Conservation (phyloP, 2,797 vertebrate genomes). For the Onychomys torridus region DNA sequence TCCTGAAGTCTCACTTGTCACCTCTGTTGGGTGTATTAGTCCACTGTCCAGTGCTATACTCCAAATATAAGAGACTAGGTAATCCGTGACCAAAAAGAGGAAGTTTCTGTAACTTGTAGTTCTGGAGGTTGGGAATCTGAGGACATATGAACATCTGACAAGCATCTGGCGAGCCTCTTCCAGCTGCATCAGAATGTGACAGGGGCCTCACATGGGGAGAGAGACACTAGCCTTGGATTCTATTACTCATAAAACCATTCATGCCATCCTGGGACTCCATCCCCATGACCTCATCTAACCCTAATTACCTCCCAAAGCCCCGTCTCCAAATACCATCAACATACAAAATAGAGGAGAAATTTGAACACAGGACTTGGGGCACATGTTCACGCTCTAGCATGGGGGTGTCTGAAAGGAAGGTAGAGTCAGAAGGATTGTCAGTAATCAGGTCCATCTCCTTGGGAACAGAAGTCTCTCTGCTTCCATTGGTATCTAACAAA, state of each 20-base stretch:
- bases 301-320: background rate
- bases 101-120: background rate
- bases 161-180: background rate
- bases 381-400: background rate
- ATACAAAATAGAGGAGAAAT: background rate
- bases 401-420: background rate
- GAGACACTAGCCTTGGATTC: background rate
- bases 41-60: background rate
- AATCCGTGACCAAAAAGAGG: background rate
- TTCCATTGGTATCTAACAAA: too few species aligned
- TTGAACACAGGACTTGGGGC: background rate
- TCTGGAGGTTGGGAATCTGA: background rate
- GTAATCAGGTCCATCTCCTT: background rate
- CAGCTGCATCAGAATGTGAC: too few species aligned
- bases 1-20: too few species aligned
- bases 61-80: background rate
- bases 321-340: background rate
- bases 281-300: too few species aligned
- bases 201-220: too few species aligned
- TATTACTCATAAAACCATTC: background rate
- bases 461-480: background rate
- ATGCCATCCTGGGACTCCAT: background rate
- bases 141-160: fast-evolving
- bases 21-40: background rate
- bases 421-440: background rate